These are phyloP conservation scores for Paratilapia polleni DNA, from an alignment of 2,113 vertebrate genomes.

Conservation along the genomic window DNA sequence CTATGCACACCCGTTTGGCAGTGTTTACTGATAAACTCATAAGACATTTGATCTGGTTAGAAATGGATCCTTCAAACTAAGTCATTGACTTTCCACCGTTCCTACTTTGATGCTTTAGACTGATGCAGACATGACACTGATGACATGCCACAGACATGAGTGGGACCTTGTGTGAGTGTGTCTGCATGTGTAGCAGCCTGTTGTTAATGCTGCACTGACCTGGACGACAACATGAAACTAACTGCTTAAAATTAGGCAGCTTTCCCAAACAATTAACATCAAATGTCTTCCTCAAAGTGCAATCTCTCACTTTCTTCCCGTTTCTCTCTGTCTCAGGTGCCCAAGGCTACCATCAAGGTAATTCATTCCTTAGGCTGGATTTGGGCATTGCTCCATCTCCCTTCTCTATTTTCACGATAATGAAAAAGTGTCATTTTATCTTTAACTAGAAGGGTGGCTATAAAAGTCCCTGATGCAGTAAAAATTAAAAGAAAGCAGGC, in stretches of 20 bases:
- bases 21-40: neutral
- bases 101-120: neutral
- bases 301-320: neutral
- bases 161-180: neutral
- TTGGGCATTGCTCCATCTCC: neutral
- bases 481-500: neutral
- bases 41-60: neutral
- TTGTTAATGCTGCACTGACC: slow-evolving; percentile 29
- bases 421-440: neutral
- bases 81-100: slow-evolving; percentile 21
- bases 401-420: neutral
- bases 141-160: neutral
- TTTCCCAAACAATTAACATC: slow-evolving; percentile 45
- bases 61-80: too few species aligned
- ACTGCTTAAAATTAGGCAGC: slow-evolving; percentile 34
- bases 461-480: neutral
- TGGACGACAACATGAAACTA: slow-evolving; percentile 40
- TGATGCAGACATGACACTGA: neutral
- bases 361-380: neutral
- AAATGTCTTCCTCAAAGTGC: slow-evolving; percentile 1
- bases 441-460: neutral
- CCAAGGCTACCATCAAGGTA: slow-evolving; percentile 5
- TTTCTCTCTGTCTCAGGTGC: slow-evolving; percentile 17
- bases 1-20: too few species aligned
- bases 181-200: neutral